Evolutionary conservation across 1,140 invertebrate species (phyloP).

Genomic region (Oreohelix idahoensis): DNA sequence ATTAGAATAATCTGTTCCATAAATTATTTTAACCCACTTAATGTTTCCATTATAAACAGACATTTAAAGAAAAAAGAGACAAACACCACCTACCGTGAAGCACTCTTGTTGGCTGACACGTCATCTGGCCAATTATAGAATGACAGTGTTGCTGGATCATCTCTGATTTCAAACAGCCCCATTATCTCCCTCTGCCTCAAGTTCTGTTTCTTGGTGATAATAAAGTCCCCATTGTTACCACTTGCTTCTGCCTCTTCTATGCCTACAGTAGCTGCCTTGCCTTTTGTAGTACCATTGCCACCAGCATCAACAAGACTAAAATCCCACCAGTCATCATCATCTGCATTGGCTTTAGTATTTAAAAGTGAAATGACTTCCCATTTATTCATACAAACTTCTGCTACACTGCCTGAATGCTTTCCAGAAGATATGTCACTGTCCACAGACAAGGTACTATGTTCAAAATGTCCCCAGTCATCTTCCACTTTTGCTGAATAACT

Average conservation of each 20-base stretch:
- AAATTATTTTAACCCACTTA: too few relatives aligned
- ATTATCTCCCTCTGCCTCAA: constrained; percentile 59
- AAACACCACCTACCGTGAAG: not conserved
- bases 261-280: constrained; percentile 10
- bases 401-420: constrained; percentile 9
- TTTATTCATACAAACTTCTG: constrained; percentile 49
- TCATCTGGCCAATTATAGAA: constrained; percentile 39
- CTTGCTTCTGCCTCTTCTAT: not conserved
- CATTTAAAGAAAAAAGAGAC: too few relatives aligned
- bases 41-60: too few relatives aligned
- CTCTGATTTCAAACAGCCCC: constrained; percentile 60
- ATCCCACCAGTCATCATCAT: constrained; percentile 47
- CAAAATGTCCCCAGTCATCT: constrained; percentile 57
- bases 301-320: constrained; percentile 31
- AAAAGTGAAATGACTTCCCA: constrained; percentile 38
- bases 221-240: constrained; percentile 33
- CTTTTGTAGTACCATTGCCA: not conserved
- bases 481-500: too few relatives aligned
- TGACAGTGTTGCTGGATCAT: constrained; percentile 49
- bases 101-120: not conserved
- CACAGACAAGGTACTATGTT: not conserved
- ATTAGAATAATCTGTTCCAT: too few relatives aligned
- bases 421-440: not conserved
- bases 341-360: not conserved
- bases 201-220: constrained; percentile 60